Base-by-base conservation (phyloP, 2,113 vertebrate species). In the Calonectris borealis region DNA sequence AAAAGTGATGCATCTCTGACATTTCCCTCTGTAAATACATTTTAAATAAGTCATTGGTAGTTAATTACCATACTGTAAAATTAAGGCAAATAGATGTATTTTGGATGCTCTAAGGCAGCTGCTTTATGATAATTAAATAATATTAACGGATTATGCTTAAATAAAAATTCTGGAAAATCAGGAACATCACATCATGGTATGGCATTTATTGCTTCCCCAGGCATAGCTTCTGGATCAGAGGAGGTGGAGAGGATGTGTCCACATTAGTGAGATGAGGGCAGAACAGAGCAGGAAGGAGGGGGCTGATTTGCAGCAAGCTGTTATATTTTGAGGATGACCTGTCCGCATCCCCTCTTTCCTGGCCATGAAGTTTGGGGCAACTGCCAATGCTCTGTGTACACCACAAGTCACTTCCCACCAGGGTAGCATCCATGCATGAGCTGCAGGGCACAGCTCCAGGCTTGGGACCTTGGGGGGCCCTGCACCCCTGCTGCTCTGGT, bases 51-150 rank as follows among this genome's bases (percentile, higher is more conserved):
- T 82, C 11, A 0, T 40, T 65, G 66, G 61, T 82, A 77, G 88
- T 91, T 94, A 85, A 97, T 80, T 91, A 72, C 15, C 89, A 55
- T 61, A 42, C 58, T 66, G 29, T 60, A 95, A 93, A 94, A 96
- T 85, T 79, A 87, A 83, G 73, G 78, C 61, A 87, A 97, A 95
- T 69, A 76, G 54, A 91, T 89, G 49, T 25, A 65, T 95, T 96
- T 82, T 84, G 75, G 36, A 58, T 91, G 66, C 16, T 79, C 19
- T 46, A 66, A 89, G 36, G 58, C 86, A 94, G 58, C 66, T 88
- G 85, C 27, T 94, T 96, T 82, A 44, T 93, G 49, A 24, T 70
- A 91, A 94, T 87, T 91, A 83, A 91, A 87, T 87, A 76, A 78
- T 52, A 61, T 66, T 36, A 72, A 19, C 48, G 55, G 88, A 54